Conservation (phyloP, 2,888 invertebrate genomes). For the Baronia brevicornis region DNA sequence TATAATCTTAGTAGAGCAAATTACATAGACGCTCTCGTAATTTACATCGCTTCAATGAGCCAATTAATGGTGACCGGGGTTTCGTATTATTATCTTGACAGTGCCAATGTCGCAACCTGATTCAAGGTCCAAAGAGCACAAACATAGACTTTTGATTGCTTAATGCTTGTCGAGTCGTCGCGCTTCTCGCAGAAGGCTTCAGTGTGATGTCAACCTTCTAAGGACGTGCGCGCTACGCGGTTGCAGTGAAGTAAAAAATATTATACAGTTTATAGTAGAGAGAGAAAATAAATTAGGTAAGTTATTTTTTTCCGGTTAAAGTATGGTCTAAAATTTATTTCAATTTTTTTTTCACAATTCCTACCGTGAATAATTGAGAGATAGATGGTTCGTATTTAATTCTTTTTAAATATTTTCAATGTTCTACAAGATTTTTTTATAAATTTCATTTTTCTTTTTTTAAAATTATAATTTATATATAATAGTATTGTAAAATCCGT, state of each 20-base stretch:
- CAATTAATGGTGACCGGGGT: background rate
- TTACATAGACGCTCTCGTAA: no score
- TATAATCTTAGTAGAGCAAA: no score
- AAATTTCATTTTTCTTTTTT: no score
- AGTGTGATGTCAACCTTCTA: conserved; percentile 7
- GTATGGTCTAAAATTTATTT: no score
- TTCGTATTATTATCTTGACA: conserved; percentile 4
- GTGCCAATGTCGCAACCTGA: conserved; percentile 13
- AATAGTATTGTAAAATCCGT: no score
- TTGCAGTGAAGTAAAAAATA: background rate
- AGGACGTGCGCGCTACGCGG: conserved; percentile 6
- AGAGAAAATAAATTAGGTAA: background rate
- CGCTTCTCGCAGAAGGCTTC: background rate
- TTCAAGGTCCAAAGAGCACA: conserved; percentile 9
- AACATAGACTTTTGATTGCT: conserved; percentile 5
- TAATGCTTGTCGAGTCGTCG: conserved; percentile 9
- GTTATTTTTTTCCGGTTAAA: no score
- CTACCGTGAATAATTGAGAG: no score
- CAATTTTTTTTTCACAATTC: no score
- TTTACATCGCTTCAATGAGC: background rate
- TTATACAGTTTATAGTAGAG: background rate
- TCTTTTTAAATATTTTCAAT: no score
- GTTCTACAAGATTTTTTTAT: no score
- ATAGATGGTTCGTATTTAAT: no score
- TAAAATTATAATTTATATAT: no score